Evolutionary conservation across 2,797 vertebrate genomes (phyloP).

Genomic region (Adelosebastes latens): DNA sequence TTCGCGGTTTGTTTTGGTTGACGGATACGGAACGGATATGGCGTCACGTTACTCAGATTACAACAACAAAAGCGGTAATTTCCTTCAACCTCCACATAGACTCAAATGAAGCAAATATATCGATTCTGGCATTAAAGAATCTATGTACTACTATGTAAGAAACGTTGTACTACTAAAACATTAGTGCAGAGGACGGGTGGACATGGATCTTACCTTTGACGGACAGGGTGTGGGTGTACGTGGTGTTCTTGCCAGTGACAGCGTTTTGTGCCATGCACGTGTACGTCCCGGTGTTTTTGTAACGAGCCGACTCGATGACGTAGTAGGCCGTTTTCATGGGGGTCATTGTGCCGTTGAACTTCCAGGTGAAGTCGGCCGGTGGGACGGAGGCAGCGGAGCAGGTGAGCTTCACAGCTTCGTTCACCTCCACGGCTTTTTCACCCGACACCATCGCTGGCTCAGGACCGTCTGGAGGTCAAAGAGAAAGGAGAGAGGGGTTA

Average conservation of each 20-base stretch:
- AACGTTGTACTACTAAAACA: too few species aligned
- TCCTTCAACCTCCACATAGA: too few species aligned
- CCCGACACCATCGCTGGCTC: neutral
- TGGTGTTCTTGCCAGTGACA: constrained; percentile 46
- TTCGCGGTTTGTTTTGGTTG: too few species aligned
- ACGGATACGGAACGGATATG: too few species aligned
- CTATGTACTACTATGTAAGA: too few species aligned
- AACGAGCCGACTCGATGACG: fast-evolving
- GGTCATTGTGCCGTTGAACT: constrained; percentile 58
- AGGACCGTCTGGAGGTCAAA: constrained; percentile 74
- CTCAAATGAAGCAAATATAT: too few species aligned
- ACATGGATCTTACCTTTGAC: constrained; percentile 71
- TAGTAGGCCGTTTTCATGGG: fast-evolving
- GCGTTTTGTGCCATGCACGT: constrained; percentile 70
- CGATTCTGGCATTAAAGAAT: too few species aligned
- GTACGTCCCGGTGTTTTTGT: constrained; percentile 67
- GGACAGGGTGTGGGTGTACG: neutral
- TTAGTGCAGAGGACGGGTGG: too few species aligned
- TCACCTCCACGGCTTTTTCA: neutral
- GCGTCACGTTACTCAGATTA: too few species aligned
- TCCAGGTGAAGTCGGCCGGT: constrained; percentile 67
- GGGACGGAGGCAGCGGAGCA: constrained; percentile 67
- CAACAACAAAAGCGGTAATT: too few species aligned
- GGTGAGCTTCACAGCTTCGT: fast-evolving
- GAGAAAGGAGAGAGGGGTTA: neutral